A percentile compares a stretch with the other conserved stretches of the same genome.
phyloP scores from a whole-genome alignment of 92 coral and sea anemone species.

The Desmophyllum pertusum region DNA sequence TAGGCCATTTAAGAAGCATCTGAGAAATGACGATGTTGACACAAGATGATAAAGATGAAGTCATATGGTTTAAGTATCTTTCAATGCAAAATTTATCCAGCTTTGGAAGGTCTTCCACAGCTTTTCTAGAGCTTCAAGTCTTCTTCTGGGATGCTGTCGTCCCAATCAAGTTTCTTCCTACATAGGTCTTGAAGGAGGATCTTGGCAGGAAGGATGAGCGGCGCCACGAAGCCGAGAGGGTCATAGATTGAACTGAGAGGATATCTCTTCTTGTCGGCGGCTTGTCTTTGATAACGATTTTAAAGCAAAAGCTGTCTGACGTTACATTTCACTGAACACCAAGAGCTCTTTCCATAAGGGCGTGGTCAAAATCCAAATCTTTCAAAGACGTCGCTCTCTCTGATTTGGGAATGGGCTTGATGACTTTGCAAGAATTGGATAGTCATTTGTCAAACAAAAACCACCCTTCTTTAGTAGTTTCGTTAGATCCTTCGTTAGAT shows the following conservation, averaged over 20 bases:
- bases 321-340: too few relatives aligned
- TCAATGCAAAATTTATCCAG: neutral
- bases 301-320: too few relatives aligned
- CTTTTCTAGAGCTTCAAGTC: neutral
- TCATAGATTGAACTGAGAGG: neutral
- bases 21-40: conserved; percentile 1
- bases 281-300: too few relatives aligned
- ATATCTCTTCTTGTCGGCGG: conserved; percentile 7
- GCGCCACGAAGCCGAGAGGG: neutral
- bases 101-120: neutral
- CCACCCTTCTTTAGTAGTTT: too few relatives aligned
- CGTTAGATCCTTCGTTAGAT: too few relatives aligned
- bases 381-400: too few relatives aligned
- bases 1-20: conserved; percentile 10
- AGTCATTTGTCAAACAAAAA: too few relatives aligned
- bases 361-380: too few relatives aligned
- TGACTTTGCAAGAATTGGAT: too few relatives aligned
- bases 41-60: neutral
- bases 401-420: too few relatives aligned
- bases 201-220: neutral
- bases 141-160: neutral
- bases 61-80: neutral
- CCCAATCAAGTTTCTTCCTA: neutral
- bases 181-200: conserved; percentile 1
- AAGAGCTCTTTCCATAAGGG: too few relatives aligned